These are phyloP conservation scores for Zosterops pallidus DNA, from an alignment of 2,113 vertebrate genomes.

Conservation along the genomic window DNA sequence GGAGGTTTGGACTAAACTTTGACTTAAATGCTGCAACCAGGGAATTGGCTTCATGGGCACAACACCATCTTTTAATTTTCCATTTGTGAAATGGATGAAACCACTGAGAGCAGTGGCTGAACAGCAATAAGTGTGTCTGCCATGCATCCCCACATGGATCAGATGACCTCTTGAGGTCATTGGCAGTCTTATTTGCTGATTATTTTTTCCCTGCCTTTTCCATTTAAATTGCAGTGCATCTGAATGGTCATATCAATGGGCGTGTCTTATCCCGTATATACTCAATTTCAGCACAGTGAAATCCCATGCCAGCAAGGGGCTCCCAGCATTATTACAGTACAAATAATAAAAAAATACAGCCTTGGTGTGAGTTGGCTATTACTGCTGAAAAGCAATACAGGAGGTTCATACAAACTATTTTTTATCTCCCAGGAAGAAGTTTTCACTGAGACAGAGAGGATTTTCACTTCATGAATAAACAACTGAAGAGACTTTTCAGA, in stretches of 20 bases:
- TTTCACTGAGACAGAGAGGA: slow-evolving; percentile 38
- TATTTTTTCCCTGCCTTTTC: background rate
- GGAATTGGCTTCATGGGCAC: background rate
- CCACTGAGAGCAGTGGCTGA: background rate
- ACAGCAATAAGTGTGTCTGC: background rate
- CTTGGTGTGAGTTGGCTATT: background rate
- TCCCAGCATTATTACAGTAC: background rate
- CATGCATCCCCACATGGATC: background rate
- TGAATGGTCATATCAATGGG: background rate
- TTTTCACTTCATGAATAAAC: slow-evolving; percentile 8
- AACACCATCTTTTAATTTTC: background rate
- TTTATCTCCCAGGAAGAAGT: slow-evolving; percentile 48
- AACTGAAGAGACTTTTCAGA: slow-evolving; percentile 32
- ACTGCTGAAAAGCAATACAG: slow-evolving; percentile 1
- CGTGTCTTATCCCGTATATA: background rate
- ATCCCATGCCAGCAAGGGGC: background rate
- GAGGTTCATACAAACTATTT: background rate
- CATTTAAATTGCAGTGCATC: background rate
- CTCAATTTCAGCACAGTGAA: background rate
- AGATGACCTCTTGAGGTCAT: background rate
- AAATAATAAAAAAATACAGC: slow-evolving; percentile 9
- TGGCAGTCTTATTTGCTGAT: background rate
- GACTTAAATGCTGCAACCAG: background rate
- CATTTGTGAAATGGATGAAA: background rate
- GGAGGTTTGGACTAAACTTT: background rate